Evolutionary conservation across 2,888 invertebrate species (phyloP), one percentile per base, ranked within the genome.

Genomic region (Lithophane socia): DNA sequence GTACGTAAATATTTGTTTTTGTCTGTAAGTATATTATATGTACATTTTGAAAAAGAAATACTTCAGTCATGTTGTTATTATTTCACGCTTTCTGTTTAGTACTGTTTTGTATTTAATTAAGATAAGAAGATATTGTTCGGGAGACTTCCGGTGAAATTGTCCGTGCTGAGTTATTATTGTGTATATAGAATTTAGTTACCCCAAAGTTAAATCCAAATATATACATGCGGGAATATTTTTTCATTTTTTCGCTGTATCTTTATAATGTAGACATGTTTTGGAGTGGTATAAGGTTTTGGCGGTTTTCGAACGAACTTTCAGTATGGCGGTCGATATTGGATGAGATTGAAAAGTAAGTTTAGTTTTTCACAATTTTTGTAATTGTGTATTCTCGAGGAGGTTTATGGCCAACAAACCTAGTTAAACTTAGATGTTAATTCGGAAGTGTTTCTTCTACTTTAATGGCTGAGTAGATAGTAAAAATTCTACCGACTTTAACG

Each of bases 1-100:
- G 84, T 88, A 83, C 81, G 87, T 85, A 90, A 83, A 90, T 85
- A 90, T 93, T 95, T 93, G 92, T 92, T 92, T 90, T 94, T 91
- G 94, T 93, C 92, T 96, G 95, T 96, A 95, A 95, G 94, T 95
- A 93, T 93, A 92, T 93, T 94, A 94, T 96, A 94, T 96, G 96
- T 96, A 96, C 87, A 96, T 96, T 96, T 95, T 96, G 96, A 94
- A 94, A 92, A 93, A 90, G 89, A 90, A 90, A 90, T 92, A 89
- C 89, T 91, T 91, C 87, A 91, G 90, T 92, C 88, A 86, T 87
- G 86, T 91, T 92, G 88, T 94, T 94, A 90, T 89, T 89, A 82
- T 92, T 95, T 91, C 89, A 90, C 90, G 93, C 93, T 93, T 94
- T 94, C 92, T 91, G 91, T 94, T 94, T 93, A 88, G 87, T 90